Base-by-base conservation (phyloP, 2,113 vertebrate species). In the Lamprologus lemairii region DNA sequence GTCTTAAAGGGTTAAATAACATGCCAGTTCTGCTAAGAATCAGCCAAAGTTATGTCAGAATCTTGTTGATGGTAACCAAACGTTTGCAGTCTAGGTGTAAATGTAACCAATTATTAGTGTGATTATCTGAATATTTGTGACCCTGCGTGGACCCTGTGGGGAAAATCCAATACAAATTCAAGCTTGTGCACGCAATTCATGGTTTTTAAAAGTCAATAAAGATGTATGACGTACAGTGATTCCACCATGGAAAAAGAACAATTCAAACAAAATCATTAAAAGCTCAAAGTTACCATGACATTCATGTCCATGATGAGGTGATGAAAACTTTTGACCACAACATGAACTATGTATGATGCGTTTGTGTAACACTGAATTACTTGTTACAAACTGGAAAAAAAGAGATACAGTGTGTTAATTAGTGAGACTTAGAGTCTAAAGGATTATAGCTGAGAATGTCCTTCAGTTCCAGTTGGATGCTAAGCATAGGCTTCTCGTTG, bases 201-300 rank as follows among this genome's bases (percentile, higher is more conserved):
- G 0, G 7, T 37, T 68, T 21, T 0, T 37, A 21, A 37, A 68
- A 68, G 33, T 65, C 19, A 68, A 35, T 35, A 21, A 37, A 68
- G 33, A 68, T 0, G 6, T 65, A 21, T 8, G 60, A 37, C 0
- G 4, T 65, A 37, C 0, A 0, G 33, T 65, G 0, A 37, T 37
- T 13, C 11, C 11, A 68, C 1, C 33, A 2, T 68, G 33, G 33
- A 13, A 68, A 68, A 68, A 68, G 19, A 37, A 1, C 33, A 68
- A 8, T 68, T 68, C 19, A n/a, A 68, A 37, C 10, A 21, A 63
- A 65, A 65, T 65, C 33, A 0, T 37, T 21, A 65, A 21, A 37
- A 68, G 63, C 33, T 65, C 31, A 35, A 65, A 65, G 60, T 65
- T 65, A 37, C 60, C 4, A 21, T 68, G 19, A 68, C 33, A 68